Base-by-base conservation (phyloP, 2,113 vertebrate species). In the Prionailurus viverrinus region DNA sequence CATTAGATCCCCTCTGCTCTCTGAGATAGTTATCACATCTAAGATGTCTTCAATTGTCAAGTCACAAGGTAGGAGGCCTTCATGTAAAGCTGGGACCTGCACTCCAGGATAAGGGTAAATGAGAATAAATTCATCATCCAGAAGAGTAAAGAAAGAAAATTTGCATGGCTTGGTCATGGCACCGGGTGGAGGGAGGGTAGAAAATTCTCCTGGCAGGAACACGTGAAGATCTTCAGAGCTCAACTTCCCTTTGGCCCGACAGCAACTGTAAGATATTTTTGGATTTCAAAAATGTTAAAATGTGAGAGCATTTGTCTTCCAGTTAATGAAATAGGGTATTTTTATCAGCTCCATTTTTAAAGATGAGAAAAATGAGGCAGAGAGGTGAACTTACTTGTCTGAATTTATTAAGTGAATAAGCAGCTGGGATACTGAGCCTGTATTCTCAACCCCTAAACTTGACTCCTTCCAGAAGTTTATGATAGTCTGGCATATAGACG, bases 231-330 rank as follows among this genome's bases (percentile, higher is more conserved):
- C 7, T 89, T 5, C 5, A 66, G 45, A 86, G 84, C 3, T 66
- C 31, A 7, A 45, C 4, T 29, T 95, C 69, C 18, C 3, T 73
- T 89, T n/a, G 68, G 63, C 4, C 29, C 13, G 5, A 45, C 3
- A 5, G 25, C 66, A 19, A n/a, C 4, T 66, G 14, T 91, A 48
- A 86, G 71, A 41, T 16, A 51, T 8, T 14, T 48, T 18, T 11
- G 14, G 5, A 80, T 88, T 96, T 91, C 31, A 95, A 74, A 79
- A 79, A 78, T 48, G 5, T 85, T 69, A n/a, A 85, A 71, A 48
- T n/a, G 27, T 45, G 53, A 39, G 94, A 73, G 27, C 41, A 55
- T 78, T 73, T 55, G 10, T 89, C 27, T 63, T 63, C 27, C 6
- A 29, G n/a, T 58, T 53, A 82, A 73, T 18, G 51, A 83, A 61